phyloP scores from a whole-genome alignment of 2,797 vertebrate species.

The Oreonectes daqikongensis region DNA sequence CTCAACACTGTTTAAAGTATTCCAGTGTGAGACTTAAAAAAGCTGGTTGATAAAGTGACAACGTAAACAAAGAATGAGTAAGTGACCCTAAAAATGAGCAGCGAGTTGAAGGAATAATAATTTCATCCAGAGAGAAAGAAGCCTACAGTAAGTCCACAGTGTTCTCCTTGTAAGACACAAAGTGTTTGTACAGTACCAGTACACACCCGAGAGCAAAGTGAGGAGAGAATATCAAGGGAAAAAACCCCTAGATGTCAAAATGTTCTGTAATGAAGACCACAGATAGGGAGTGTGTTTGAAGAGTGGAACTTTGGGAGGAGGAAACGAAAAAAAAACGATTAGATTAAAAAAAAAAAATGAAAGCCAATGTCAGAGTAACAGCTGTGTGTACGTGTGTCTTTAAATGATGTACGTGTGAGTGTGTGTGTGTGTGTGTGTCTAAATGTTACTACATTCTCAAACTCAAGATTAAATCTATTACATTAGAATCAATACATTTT shows the following conservation, averaged over 20 bases:
- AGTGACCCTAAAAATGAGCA: no score
- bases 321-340: slow-evolving; percentile 33
- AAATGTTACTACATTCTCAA: not conserved
- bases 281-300: slow-evolving; percentile 28
- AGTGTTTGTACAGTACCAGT: slow-evolving; percentile 8
- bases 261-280: slow-evolving; percentile 32
- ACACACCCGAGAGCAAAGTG: not conserved
- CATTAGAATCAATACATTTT: not conserved
- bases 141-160: slow-evolving; percentile 8
- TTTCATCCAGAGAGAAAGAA: not conserved
- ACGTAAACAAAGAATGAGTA: no score
- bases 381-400: not conserved
- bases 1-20: no score
- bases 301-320: slow-evolving; percentile 28
- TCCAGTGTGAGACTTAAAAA: no score
- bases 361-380: not conserved
- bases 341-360: not conserved
- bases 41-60: no score
- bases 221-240: not conserved
- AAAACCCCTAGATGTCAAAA: slow-evolving; percentile 28
- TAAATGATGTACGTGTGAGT: no score
- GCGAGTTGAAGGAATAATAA: not conserved
- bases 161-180: slow-evolving; percentile 26
- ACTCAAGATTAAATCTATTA: not conserved
- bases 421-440: not conserved